A percentile compares a stretch with the other conserved stretches of the same genome.
Evolutionary conservation across 2,113 vertebrate genomes (phyloP).

Genomic region (Corvus hawaiiensis): DNA sequence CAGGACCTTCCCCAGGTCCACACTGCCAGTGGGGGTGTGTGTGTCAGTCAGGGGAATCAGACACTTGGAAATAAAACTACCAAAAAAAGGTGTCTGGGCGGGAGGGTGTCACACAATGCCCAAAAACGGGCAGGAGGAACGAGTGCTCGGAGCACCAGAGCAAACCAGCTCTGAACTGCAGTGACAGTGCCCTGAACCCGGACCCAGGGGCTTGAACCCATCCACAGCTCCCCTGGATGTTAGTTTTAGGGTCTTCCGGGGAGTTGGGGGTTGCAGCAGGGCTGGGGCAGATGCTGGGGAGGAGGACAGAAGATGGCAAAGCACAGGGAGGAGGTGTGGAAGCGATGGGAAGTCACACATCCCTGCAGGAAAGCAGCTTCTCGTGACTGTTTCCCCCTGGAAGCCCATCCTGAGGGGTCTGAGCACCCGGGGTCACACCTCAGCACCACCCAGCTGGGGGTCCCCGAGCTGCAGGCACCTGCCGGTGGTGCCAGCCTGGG

Average conservation of each 20-base stretch:
- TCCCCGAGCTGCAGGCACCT: neutral
- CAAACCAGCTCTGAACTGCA: neutral
- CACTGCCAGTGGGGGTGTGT: neutral
- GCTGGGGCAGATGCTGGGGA: neutral
- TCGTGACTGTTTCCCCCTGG: accelerated
- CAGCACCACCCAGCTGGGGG: neutral
- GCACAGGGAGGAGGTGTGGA: neutral
- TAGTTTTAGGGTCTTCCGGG: neutral
- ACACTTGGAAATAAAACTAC: neutral
- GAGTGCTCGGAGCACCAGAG: neutral
- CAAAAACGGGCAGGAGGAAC: neutral
- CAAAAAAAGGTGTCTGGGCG: neutral
- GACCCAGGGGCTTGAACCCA: neutral
- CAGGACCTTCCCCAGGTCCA: neutral
- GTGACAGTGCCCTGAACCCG: accelerated
- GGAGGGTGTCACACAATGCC: neutral
- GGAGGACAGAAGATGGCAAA: neutral
- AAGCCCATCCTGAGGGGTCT: neutral
- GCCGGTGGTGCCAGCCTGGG: neutral
- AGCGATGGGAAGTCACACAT: neutral
- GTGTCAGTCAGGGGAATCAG: neutral
- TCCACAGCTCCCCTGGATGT: neutral
- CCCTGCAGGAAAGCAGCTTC: neutral
- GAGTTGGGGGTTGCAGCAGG: neutral
- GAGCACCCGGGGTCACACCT: accelerated